A percentile compares a stretch with the other conserved stretches of the same genome.
Conservation (phyloP, 37 sponge, comb jelly and placozoan genomes). For the Mnemiopsis leidyi region DNA sequence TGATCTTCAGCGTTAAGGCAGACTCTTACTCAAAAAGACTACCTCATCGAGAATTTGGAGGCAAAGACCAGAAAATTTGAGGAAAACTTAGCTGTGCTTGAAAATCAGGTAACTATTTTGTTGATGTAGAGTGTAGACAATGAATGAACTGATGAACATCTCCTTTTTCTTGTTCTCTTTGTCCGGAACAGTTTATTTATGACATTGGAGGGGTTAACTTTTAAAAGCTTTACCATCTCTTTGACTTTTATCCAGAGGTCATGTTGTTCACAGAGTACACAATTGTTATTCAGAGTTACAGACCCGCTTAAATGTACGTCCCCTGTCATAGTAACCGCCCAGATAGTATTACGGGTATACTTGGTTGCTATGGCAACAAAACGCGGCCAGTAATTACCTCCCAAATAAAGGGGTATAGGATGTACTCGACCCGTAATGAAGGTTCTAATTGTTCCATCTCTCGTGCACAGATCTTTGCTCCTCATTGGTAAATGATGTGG, state of each 20-base stretch:
- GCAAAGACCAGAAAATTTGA: constrained; percentile 15
- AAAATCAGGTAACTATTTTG: background rate
- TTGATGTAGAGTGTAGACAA: too few species aligned
- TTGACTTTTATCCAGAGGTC: too few species aligned
- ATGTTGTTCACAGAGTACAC: too few species aligned
- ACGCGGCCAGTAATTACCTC: background rate
- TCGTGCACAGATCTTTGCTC: background rate
- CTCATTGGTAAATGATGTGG: constrained; percentile 16
- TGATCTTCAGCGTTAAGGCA: background rate
- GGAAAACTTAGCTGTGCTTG: background rate
- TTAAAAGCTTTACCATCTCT: too few species aligned
- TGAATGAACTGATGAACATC: too few species aligned
- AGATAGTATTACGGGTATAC: background rate
- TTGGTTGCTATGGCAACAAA: background rate
- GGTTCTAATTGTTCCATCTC: background rate
- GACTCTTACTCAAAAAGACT: constrained; percentile 28
- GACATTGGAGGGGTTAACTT: too few species aligned
- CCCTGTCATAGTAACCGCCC: background rate
- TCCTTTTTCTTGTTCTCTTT: too few species aligned
- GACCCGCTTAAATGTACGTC: background rate
- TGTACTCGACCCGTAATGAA: constrained; percentile 33
- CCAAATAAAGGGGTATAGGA: background rate
- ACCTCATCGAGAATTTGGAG: constrained; percentile 8
- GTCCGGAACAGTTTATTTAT: too few species aligned
- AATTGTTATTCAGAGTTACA: background rate